phyloP scores from a whole-genome alignment of 2,888 invertebrate genomes.

The Glyphotaelius pellucidus region DNA sequence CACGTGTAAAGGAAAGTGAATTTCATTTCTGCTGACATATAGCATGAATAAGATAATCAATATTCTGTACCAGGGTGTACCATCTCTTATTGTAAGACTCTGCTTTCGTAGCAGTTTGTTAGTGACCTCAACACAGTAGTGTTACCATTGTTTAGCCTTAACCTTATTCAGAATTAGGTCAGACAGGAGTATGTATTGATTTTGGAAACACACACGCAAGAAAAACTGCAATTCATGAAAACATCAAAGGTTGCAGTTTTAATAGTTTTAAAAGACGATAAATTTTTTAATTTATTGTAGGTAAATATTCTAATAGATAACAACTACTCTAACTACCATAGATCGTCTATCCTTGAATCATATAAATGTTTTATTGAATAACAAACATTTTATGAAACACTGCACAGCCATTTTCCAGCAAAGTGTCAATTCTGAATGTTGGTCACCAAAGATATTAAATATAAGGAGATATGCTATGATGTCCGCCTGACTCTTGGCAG shows the following conservation, averaged over 20 bases:
- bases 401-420: no score
- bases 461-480: no score
- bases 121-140: constrained; percentile 55
- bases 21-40: constrained; percentile 55
- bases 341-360: not conserved
- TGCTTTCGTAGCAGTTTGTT: constrained; percentile 40
- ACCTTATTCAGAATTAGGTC: constrained; percentile 59
- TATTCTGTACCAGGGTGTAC: constrained; percentile 72
- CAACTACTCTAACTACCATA: no score
- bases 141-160: constrained; percentile 46
- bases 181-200: not conserved
- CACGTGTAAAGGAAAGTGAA: constrained; percentile 60
- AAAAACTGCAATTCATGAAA: not conserved
- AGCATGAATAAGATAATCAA: constrained; percentile 70
- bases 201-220: not conserved
- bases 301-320: no score
- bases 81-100: constrained; percentile 68
- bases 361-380: not conserved
- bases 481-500: no score
- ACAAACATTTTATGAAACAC: no score
- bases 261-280: not conserved
- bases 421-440: no score
- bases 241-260: not conserved
- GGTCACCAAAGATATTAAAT: no score
- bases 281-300: not conserved